Base-by-base conservation (phyloP, 2,113 vertebrate genomes). In the Lagopus muta region DNA sequence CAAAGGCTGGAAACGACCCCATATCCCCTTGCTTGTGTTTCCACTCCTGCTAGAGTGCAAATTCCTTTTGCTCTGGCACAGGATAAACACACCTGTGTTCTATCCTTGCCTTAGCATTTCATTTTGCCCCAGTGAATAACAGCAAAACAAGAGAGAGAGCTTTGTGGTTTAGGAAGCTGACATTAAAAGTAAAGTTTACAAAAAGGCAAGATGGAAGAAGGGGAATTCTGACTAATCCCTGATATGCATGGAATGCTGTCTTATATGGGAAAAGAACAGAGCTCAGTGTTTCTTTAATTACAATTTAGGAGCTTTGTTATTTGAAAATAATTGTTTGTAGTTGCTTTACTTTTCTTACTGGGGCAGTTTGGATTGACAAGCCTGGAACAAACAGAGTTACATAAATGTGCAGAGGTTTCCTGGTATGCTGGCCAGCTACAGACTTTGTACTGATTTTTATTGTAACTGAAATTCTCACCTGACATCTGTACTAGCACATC, bases 231-330 rank as follows among this genome's bases (percentile, higher is more conserved):
- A 60, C 2, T n/a, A 88, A 97, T 88, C 82, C 52, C 50, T 92
- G 90, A 55, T 92, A 97, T 95, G 94, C 84, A 80, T 25, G 96
- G 97, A 96, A 97, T 96, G 95, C 94, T 87, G 74, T 94, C 89
- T 94, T 16, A 66, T 28, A 71, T 13, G 48, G 21, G 54, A 94
- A 86, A 81, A 96, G 95, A 95, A 77, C 79, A 92, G 70, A 91
- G 55, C 79, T 84, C 91, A 93, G 84, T 73, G 52, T 83, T 91
- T 62, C 62, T 92, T 82, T 89, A 90, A 93, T 86, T 88, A 84
- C 28, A 47, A 70, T 76, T 95, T 82, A 62, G 42, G 80, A 91
- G 28, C 38, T 83, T 10, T 90, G 54, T 92, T 89, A 92, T 94
- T 75, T 78, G 57, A 95, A 90, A 94, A 88, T 54, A 91, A 54